These are phyloP conservation scores for Sebastolobus altivelis DNA, from an alignment of 2,797 vertebrate species.

Conservation along the genomic window DNA sequence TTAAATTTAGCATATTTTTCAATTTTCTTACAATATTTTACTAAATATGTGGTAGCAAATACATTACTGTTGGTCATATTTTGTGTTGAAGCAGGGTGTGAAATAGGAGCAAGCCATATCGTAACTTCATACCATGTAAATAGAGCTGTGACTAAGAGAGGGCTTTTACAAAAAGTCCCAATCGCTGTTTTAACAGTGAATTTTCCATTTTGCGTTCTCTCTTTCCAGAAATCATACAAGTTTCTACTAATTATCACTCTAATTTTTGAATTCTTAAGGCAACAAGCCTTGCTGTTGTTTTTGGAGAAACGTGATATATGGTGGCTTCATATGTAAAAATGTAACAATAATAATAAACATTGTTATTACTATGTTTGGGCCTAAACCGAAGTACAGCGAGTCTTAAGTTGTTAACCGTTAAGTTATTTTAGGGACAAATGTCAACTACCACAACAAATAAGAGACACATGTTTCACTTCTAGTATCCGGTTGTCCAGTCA, in stretches of 20 bases:
- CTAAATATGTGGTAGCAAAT: not conserved
- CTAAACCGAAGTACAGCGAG: conserved; percentile 30
- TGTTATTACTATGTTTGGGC: conserved; percentile 12
- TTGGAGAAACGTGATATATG: not conserved
- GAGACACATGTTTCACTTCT: conserved; percentile 43
- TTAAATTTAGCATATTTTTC: not conserved
- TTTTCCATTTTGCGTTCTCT: not conserved
- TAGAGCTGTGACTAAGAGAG: not conserved
- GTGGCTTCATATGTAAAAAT: conserved; percentile 11
- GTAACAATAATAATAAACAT: no score
- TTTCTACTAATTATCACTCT: not conserved
- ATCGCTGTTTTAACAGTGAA: fast-evolving
- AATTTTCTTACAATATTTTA: not conserved
- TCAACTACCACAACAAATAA: conserved; percentile 44
- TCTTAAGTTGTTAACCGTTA: conserved; percentile 34
- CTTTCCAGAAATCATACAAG: not conserved
- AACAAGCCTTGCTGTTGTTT: not conserved
- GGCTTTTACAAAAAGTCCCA: not conserved
- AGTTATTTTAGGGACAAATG: conserved; percentile 62
- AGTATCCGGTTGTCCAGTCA: conserved; percentile 34
- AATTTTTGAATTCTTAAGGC: not conserved
- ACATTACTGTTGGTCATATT: not conserved
- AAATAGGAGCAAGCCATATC: not conserved
- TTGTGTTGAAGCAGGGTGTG: not conserved
- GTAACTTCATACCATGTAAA: not conserved